Conservation (phyloP, 2,797 vertebrate species). For the Dipus sagitta region DNA sequence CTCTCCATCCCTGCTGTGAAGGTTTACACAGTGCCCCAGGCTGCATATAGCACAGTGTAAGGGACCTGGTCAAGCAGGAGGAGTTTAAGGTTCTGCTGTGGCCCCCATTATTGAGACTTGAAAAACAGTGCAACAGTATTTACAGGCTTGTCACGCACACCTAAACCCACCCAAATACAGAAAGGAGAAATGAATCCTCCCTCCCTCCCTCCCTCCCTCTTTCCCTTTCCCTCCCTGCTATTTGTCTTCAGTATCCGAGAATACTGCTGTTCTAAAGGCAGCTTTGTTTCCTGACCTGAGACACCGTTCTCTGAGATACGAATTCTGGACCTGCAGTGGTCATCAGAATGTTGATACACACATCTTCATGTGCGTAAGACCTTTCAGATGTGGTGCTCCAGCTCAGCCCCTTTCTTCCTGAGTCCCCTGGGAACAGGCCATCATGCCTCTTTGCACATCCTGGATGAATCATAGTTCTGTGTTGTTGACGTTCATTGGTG, state of each 20-base stretch:
- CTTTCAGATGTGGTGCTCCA: neutral
- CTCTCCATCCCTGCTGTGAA: too few species aligned
- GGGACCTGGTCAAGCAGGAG: neutral
- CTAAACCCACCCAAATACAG: accelerated
- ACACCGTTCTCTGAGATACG: neutral
- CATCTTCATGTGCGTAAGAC: neutral
- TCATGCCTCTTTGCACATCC: neutral
- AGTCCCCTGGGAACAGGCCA: accelerated
- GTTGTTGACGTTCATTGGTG: accelerated
- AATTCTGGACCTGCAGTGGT: neutral
- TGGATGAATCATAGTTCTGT: neutral
- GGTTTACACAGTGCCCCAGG: neutral
- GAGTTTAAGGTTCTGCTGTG: accelerated
- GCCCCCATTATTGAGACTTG: neutral
- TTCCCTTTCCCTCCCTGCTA: too few species aligned
- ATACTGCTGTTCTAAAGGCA: neutral
- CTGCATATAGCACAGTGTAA: neutral
- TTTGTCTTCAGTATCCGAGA: neutral
- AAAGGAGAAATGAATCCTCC: neutral
- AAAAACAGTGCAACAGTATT: neutral
- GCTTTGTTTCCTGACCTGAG: neutral
- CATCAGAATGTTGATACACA: neutral
- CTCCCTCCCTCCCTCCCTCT: neutral
- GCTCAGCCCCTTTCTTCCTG: neutral
- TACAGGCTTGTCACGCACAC: neutral